A percentile compares a stretch with the other conserved stretches of the same genome.
Conservation (phyloP, 2,113 vertebrate species). For the Balaeniceps rex region DNA sequence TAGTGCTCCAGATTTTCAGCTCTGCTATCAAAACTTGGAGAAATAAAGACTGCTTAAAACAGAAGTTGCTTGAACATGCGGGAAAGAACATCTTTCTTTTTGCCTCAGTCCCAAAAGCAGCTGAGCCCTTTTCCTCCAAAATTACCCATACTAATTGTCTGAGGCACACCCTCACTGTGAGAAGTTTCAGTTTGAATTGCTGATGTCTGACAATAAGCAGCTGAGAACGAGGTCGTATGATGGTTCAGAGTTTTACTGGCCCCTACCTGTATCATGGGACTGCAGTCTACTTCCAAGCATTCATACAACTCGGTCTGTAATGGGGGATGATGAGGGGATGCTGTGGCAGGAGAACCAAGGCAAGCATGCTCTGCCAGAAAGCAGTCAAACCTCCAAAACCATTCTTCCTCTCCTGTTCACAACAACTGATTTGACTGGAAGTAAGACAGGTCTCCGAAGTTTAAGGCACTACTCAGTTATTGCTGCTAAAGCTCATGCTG, state of each 20-base stretch:
- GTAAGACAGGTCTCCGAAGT: neutral
- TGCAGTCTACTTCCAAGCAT: neutral
- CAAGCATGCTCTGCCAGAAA: neutral
- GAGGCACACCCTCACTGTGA: neutral
- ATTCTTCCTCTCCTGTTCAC: neutral
- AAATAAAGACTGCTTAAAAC: neutral
- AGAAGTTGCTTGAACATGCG: neutral
- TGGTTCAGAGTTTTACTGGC: neutral
- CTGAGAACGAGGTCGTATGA: neutral
- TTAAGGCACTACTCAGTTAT: neutral
- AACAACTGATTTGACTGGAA: neutral
- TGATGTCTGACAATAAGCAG: neutral
- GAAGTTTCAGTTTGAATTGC: neutral
- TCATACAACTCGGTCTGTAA: neutral
- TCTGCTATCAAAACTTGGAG: neutral
- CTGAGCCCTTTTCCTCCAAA: neutral
- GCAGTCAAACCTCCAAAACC: neutral
- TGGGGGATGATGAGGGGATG: neutral
- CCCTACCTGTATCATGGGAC: neutral
- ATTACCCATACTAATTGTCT: neutral
- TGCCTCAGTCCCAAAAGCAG: neutral
- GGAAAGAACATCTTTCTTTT: neutral
- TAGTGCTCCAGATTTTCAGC: neutral
- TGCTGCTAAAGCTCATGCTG: neutral
- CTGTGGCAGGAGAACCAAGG: neutral